Conservation (phyloP, 2,888 invertebrate genomes). For the Ceramica pisi region DNA sequence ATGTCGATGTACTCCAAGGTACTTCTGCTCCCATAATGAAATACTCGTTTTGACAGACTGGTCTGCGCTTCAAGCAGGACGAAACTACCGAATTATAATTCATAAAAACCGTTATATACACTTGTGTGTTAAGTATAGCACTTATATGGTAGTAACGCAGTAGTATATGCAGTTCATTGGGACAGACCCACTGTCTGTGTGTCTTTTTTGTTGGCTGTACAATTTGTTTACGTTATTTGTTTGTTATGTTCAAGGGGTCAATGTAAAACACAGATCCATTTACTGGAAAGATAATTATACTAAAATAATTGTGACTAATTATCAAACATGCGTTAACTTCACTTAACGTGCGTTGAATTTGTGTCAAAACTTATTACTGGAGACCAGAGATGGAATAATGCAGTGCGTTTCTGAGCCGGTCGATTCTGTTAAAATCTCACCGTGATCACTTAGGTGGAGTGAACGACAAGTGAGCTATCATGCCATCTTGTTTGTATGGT, state of each 20-base stretch:
- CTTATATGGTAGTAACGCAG: background rate
- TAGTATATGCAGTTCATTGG: background rate
- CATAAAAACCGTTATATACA: slow-evolving; percentile 21
- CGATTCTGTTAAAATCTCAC: too few species aligned
- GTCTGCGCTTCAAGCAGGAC: slow-evolving; percentile 8
- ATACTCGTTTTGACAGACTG: slow-evolving; percentile 58
- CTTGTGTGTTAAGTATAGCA: slow-evolving; percentile 17
- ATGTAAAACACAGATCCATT: background rate
- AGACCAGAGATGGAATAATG: background rate
- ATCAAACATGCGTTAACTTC: background rate
- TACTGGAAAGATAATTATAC: background rate
- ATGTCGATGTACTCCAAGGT: slow-evolving; percentile 66
- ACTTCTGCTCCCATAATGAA: slow-evolving; percentile 42
- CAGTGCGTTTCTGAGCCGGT: too few species aligned
- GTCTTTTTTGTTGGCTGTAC: background rate
- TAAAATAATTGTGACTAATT: background rate
- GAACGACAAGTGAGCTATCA: too few species aligned
- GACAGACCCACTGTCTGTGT: background rate
- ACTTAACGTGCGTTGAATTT: too few species aligned
- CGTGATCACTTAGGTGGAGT: too few species aligned
- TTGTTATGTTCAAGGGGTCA: background rate
- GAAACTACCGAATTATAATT: slow-evolving; percentile 26
- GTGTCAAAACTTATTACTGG: too few species aligned
- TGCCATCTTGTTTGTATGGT: too few species aligned
- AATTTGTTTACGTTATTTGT: slow-evolving; percentile 9